A percentile compares a stretch with the other conserved stretches of the same genome.
Evolutionary conservation across 2,797 vertebrate species (phyloP).

Genomic region (Parauchenoglanis punctatus): DNA sequence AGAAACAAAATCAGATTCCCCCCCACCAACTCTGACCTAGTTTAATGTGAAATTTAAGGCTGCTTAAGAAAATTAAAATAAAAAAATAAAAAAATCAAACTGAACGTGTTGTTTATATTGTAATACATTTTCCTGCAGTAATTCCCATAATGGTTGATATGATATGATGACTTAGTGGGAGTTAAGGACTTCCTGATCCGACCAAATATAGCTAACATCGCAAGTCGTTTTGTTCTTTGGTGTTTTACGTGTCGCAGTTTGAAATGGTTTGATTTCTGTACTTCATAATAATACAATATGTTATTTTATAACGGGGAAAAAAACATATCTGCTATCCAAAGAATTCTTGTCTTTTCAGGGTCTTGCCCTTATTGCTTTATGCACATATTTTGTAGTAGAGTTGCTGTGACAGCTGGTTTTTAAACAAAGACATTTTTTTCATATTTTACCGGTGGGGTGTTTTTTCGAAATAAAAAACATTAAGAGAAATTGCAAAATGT

Average conservation of each 20-base stretch:
- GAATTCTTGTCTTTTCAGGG: constrained; percentile 90
- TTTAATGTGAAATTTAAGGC: constrained; percentile 64
- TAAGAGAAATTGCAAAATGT: constrained; percentile 41
- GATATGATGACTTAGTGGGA: constrained; percentile 32
- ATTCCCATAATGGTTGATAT: constrained; percentile 18
- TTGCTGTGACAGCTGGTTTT: constrained; percentile 88
- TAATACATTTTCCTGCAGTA: constrained; percentile 20
- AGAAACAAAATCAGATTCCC: constrained; percentile 57
- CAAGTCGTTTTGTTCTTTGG: constrained; percentile 69
- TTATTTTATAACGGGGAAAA: constrained; percentile 68
- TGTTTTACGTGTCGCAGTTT: constrained; percentile 52
- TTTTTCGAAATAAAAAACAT: constrained; percentile 79
- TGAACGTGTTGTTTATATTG: not conserved
- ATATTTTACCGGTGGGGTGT: constrained; percentile 82
- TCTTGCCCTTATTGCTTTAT: constrained; percentile 86
- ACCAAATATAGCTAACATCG: constrained; percentile 78
- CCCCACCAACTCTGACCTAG: constrained; percentile 69
- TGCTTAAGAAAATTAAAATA: constrained; percentile 8
- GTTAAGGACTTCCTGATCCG: constrained; percentile 43
- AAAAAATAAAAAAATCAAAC: not conserved
- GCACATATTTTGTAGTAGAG: constrained; percentile 93
- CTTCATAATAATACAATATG: constrained; percentile 59
- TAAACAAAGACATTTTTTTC: constrained; percentile 75
- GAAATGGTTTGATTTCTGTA: constrained; percentile 68
- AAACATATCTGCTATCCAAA: constrained; percentile 86